These are phyloP conservation scores for Halictus quadricinctus DNA, from an alignment of 2,888 invertebrate species.

Conservation along the genomic window DNA sequence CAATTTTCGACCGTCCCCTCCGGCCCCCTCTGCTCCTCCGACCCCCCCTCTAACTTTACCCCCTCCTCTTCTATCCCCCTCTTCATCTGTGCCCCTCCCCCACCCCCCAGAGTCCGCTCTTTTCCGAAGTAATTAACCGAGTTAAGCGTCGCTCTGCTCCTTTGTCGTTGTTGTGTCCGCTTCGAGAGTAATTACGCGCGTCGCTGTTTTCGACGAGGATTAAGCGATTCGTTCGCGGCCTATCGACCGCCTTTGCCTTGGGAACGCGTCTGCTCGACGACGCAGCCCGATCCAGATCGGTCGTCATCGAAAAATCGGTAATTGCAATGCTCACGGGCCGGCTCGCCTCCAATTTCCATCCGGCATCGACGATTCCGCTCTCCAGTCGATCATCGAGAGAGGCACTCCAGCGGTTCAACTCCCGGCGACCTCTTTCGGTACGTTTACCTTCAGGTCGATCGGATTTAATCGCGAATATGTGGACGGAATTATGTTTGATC, in stretches of 20 bases:
- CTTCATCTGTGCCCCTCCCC: background rate
- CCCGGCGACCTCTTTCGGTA: background rate
- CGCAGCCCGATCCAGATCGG: background rate
- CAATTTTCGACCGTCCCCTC: constrained; percentile 10
- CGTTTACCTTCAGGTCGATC: background rate
- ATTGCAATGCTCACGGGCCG: background rate
- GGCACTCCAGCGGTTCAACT: background rate
- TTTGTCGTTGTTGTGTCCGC: constrained; percentile 20
- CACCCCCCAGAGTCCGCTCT: background rate
- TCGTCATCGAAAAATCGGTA: background rate
- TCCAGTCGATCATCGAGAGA: background rate
- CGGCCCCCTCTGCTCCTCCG: background rate
- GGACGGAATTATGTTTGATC: background rate
- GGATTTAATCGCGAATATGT: background rate
- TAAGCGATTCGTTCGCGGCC: constrained; percentile 19
- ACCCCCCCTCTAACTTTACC: background rate
- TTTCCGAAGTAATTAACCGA: constrained; percentile 22
- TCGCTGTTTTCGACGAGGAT: constrained; percentile 18
- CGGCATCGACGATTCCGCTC: background rate
- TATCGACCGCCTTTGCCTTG: constrained; percentile 9
- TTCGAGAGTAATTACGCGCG: constrained; percentile 19
- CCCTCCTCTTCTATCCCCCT: background rate
- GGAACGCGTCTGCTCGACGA: background rate
- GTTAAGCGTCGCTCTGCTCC: background rate
- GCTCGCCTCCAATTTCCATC: background rate